Evolutionary conservation across 2,888 invertebrate species (phyloP).

Genomic region (Noctua janthina): DNA sequence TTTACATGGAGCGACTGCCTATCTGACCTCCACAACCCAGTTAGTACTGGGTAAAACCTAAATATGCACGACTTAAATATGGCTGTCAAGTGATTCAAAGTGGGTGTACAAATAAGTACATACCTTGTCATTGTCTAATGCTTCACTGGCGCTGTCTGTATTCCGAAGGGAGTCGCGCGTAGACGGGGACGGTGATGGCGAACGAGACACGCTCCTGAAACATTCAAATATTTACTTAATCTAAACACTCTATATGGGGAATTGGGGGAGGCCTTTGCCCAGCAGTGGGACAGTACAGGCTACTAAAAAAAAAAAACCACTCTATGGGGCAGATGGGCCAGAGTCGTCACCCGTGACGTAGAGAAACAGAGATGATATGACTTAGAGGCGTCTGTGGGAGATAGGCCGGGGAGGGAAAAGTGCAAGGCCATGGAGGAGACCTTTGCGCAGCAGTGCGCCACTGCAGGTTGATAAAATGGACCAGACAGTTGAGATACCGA

Average conservation of each 20-base stretch:
- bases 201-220: conserved; percentile 88
- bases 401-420: background rate
- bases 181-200: conserved; percentile 88
- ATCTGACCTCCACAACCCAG: too few relatives aligned
- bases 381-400: background rate
- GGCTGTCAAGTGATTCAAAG: background rate
- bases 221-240: conserved; percentile 14
- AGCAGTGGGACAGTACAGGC: too few relatives aligned
- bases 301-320: too few relatives aligned
- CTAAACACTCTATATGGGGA: too few relatives aligned
- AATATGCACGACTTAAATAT: background rate
- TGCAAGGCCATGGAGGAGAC: background rate
- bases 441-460: background rate
- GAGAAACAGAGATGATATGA: background rate
- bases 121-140: conserved; percentile 85
- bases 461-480: background rate
- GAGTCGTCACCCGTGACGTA: background rate
- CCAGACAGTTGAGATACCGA: background rate
- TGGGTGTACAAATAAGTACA: background rate
- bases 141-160: conserved; percentile 78
- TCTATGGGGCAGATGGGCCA: background rate
- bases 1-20: too few relatives aligned
- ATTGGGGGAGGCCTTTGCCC: too few relatives aligned
- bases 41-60: background rate
- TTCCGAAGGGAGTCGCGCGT: conserved; percentile 79